Base-by-base conservation (phyloP, 2,113 vertebrate genomes). In the Charadrius vociferus region DNA sequence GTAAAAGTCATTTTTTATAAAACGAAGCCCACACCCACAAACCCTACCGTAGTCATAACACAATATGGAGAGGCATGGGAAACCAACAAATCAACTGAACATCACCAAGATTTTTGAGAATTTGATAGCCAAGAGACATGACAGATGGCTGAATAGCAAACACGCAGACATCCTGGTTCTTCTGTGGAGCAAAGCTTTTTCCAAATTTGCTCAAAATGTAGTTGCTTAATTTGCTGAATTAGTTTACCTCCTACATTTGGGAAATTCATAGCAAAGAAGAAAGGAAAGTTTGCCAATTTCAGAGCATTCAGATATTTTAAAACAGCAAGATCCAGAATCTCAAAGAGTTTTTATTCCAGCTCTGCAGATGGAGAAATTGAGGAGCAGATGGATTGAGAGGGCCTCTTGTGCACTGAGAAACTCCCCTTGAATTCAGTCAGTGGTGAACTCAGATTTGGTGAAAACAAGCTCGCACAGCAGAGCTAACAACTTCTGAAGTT, bases 161-260 rank as follows among this genome's bases (percentile, higher is more conserved):
- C 29, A 87, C 0, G 2, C 5, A 90, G 70, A 45, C 56, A 71
- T 58, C 8, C 26, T 55, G 23, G 29, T 79, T 71, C 68, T 71
- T 68, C 30, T 15, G 23, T 59, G 23, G 45, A 90, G 37, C 49
- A 82, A 81, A 92, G 10, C 14, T 90, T 79, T 74, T 71, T 81
- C 85, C 62, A 81, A 43, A 82, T 75, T 80, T 18, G 20, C 49
- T 61, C n/a, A 59, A 94, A 90, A 77, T 55, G 12, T 24, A 74
- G 36, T 68, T 55, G 34, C 47, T 85, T 95, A 23, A 72, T 82
- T 90, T 90, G 62, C n/a, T 93, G 81, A 75, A 72, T 92, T 95
- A 32, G 4, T 88, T 96, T 93, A 61, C 23, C 26, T 94, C 53
- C 90, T 75, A 79, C 73, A 47, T 63, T 91, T 75, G 65, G 78